Evolutionary conservation across 2,888 invertebrate genomes (phyloP).

Genomic region (Tineola bisselliella): DNA sequence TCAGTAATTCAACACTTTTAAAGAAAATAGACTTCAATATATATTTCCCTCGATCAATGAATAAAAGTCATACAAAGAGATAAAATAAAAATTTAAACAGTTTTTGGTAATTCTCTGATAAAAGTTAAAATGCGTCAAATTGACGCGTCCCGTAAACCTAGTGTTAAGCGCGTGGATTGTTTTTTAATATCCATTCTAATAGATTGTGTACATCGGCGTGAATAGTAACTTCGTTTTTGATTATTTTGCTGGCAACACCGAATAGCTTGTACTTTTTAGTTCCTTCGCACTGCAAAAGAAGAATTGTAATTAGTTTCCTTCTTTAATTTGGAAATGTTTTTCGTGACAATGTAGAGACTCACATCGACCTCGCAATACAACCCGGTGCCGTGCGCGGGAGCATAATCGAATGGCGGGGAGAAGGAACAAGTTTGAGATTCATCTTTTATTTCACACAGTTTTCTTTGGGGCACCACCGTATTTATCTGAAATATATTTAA

Average conservation of each 20-base stretch:
- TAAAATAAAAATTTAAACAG: too few species aligned
- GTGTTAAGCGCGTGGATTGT: neutral
- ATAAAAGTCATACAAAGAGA: too few species aligned
- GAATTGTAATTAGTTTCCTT: too few species aligned
- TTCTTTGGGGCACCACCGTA: neutral
- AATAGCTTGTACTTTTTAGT: neutral
- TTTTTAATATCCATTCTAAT: neutral
- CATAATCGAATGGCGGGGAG: neutral
- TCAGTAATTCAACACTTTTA: too few species aligned
- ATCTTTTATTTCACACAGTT: neutral
- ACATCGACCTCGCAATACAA: neutral
- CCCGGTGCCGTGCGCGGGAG: neutral
- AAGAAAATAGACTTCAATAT: too few species aligned
- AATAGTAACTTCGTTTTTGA: neutral
- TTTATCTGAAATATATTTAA: conserved; percentile 4
- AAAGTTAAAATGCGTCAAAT: too few species aligned
- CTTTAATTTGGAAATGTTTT: too few species aligned
- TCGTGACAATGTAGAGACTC: neutral
- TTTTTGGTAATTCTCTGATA: too few species aligned
- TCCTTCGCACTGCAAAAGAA: neutral
- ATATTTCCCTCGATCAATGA: too few species aligned
- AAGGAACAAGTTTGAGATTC: conserved; percentile 1
- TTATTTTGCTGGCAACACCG: neutral
- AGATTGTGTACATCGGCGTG: neutral
- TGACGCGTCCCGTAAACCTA: too few species aligned